phyloP scores from a whole-genome alignment of 2,888 invertebrate species.

The Temnothorax ravouxi region DNA sequence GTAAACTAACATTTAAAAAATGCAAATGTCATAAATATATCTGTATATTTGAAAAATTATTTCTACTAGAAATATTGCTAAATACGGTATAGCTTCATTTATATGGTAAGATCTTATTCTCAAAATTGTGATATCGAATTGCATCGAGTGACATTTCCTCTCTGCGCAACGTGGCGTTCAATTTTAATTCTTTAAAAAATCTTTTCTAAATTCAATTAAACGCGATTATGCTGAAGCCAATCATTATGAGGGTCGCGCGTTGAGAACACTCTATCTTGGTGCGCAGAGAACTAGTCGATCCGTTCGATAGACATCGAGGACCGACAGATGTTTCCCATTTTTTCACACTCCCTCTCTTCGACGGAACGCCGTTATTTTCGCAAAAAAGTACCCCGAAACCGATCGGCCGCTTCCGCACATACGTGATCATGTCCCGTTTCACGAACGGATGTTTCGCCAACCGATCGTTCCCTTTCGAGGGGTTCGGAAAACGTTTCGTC shows the following conservation, averaged over 20 bases:
- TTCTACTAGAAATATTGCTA: background rate
- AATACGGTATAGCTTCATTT: background rate
- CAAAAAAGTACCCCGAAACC: slow-evolving; percentile 84
- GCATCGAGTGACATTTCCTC: too few species aligned
- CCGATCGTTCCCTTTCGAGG: slow-evolving; percentile 70
- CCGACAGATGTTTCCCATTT: slow-evolving; percentile 85
- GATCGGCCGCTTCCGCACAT: slow-evolving; percentile 77
- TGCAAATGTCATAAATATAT: background rate
- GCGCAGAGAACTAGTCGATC: slow-evolving; percentile 75
- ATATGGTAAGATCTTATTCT: background rate
- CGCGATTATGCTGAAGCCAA: slow-evolving; percentile 8
- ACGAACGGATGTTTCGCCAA: slow-evolving; percentile 65
- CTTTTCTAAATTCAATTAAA: background rate
- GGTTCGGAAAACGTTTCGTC: slow-evolving; percentile 49
- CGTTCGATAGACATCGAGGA: slow-evolving; percentile 85
- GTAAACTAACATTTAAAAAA: background rate
- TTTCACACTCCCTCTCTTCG: slow-evolving; percentile 74
- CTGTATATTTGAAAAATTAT: background rate
- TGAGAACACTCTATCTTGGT: slow-evolving; percentile 29
- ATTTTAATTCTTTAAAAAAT: background rate
- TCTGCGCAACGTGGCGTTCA: background rate
- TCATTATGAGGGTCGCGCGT: slow-evolving; percentile 24
- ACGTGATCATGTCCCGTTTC: slow-evolving; percentile 62
- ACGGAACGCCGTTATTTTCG: slow-evolving; percentile 84
- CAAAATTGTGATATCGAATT: background rate